Percentiles rank a stretch among this genome's conserved stretches.
phyloP scores from a whole-genome alignment of 30 jellyfish, hydroid and myxozoan genomes.

The Phacellophora camtschatica region DNA sequence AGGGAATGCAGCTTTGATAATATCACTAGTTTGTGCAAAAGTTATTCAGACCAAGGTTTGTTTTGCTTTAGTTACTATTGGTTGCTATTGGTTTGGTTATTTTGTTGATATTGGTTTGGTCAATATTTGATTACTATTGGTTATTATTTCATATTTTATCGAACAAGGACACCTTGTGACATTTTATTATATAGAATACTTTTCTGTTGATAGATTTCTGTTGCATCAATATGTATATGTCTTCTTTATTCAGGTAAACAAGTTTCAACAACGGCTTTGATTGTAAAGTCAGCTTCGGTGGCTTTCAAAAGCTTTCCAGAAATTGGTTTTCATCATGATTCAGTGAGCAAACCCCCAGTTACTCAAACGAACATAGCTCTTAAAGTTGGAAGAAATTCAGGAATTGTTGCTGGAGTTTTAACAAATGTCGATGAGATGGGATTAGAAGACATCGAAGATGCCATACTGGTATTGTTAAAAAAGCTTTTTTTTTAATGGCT shows the following conservation, averaged over 20 bases:
- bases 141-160: no score
- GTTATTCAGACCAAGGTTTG: no score
- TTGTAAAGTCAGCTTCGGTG: background rate
- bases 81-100: no score
- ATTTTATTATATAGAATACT: no score
- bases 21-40: background rate
- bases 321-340: background rate
- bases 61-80: no score
- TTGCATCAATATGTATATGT: background rate
- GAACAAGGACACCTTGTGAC: no score
- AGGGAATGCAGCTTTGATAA: constrained; percentile 27
- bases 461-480: background rate
- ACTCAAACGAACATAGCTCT: background rate
- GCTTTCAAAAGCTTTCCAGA: constrained; percentile 13
- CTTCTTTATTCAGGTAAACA: background rate
- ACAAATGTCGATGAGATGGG: background rate
- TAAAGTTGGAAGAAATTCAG: background rate
- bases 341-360: background rate
- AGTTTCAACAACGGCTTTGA: background rate
- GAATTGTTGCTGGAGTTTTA: background rate
- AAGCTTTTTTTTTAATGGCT: no score
- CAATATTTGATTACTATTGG: no score
- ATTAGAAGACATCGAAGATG: background rate
- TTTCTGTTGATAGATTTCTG: no score
- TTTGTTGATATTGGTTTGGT: no score